phyloP scores from a whole-genome alignment of 2,113 vertebrate genomes.

The Serilophus lunatus region DNA sequence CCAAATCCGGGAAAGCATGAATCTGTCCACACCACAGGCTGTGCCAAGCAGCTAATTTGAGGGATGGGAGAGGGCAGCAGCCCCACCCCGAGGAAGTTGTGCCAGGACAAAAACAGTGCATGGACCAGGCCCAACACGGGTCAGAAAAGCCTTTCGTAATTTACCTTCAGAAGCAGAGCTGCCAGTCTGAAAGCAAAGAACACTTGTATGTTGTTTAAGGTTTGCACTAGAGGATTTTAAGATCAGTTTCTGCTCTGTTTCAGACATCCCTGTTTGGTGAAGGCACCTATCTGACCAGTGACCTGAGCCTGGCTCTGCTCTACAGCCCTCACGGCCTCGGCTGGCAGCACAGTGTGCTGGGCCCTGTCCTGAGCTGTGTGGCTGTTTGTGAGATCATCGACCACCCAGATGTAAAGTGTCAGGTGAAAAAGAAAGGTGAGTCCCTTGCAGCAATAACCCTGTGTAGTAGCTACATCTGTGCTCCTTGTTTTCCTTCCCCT shows the following conservation, averaged over 20 bases:
- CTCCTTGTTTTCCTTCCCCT: background rate
- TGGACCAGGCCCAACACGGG: background rate
- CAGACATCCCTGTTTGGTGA: conserved; percentile 97
- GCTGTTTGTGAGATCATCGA: conserved; percentile 97
- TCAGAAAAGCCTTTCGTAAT: background rate
- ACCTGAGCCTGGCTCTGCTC: conserved; percentile 95
- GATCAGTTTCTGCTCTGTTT: background rate
- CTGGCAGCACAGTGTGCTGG: conserved; percentile 86
- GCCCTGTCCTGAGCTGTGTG: conserved; percentile 90
- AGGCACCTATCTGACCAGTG: conserved; percentile 97
- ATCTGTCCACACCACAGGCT: conserved; percentile 14
- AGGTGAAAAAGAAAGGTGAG: conserved; percentile 92
- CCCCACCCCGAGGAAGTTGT: background rate
- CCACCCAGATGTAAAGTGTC: conserved; percentile 97
- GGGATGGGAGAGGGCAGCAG: conserved; percentile 26
- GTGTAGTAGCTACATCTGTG: background rate
- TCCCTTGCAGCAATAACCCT: background rate
- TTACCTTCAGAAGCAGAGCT: background rate
- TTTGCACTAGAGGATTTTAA: background rate
- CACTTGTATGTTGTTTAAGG: background rate
- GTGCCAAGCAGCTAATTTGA: conserved; percentile 25
- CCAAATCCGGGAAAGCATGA: conserved; percentile 44
- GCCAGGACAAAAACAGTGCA: conserved; percentile 23
- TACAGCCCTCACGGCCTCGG: conserved; percentile 91
- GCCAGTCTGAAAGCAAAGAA: background rate